Percentiles rank a stretch among this genome's conserved stretches.
phyloP scores from a whole-genome alignment of 1,140 invertebrate genomes.

The Parapsyche elsis region DNA sequence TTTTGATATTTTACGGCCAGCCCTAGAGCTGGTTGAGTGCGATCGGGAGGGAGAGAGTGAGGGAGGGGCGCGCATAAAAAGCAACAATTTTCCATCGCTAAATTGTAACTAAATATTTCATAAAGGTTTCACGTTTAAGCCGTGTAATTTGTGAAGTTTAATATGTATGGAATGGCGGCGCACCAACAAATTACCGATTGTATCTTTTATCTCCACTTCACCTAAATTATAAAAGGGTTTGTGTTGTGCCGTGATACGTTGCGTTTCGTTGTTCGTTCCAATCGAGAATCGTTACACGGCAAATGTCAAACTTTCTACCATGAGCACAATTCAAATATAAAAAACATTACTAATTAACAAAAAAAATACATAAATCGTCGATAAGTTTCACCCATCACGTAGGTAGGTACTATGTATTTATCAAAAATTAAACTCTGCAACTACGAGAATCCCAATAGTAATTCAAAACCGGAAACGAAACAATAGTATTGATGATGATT shows the following conservation, averaged over 20 bases:
- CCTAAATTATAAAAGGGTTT: conserved; percentile 51
- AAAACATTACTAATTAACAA: background rate
- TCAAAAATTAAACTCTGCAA: too few species aligned
- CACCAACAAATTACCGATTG: conserved; percentile 43
- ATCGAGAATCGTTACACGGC: conserved; percentile 9
- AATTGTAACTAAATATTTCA: conserved; percentile 49
- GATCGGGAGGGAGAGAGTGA: background rate
- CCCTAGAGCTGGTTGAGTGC: background rate
- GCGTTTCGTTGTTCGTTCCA: background rate
- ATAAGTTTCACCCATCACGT: too few species aligned
- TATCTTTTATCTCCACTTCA: conserved; percentile 42
- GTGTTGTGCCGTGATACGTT: conserved; percentile 18
- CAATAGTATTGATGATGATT: too few species aligned
- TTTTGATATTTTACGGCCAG: background rate
- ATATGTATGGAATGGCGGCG: conserved; percentile 39
- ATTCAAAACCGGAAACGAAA: too few species aligned
- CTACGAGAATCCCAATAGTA: too few species aligned
- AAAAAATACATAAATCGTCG: too few species aligned
- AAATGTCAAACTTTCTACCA: too few species aligned
- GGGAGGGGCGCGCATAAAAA: conserved; percentile 34
- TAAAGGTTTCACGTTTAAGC: conserved; percentile 47
- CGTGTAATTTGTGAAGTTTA: conserved; percentile 49
- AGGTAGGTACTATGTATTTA: too few species aligned
- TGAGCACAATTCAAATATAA: background rate
- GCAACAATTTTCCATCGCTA: conserved; percentile 47